Evolutionary conservation across 2,888 invertebrate species (phyloP).

Genomic region (Sisyra nigra): DNA sequence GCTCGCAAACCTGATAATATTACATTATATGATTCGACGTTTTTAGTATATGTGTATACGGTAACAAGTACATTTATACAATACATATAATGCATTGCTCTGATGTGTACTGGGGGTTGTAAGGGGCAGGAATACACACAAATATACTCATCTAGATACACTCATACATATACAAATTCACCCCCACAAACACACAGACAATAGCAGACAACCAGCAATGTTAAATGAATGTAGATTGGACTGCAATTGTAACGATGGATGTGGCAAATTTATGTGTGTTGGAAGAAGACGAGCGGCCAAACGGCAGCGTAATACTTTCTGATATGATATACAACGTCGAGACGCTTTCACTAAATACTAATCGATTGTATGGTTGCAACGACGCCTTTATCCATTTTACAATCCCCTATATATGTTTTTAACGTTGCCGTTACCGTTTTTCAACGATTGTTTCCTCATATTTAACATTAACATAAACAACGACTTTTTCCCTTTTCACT

Average conservation of each 20-base stretch:
- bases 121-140: too few species aligned
- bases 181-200: not conserved
- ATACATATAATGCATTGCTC: too few species aligned
- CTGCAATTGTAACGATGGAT: slow-evolving; percentile 1
- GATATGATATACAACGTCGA: slow-evolving; percentile 7
- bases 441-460: not conserved
- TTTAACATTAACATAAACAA: not conserved
- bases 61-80: too few species aligned
- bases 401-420: too few species aligned
- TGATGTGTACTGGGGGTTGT: too few species aligned
- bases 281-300: not conserved
- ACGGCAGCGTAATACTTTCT: slow-evolving; percentile 3
- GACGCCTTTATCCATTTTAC: not conserved
- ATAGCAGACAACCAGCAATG: not conserved
- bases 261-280: not conserved
- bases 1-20: too few species aligned
- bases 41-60: too few species aligned
- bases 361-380: slow-evolving; percentile 7
- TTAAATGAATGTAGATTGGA: slow-evolving; percentile 1
- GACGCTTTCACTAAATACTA: slow-evolving; percentile 9
- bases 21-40: too few species aligned
- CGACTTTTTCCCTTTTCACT: too few species aligned
- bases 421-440: too few species aligned
- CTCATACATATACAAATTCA: not conserved
- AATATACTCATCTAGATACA: not conserved